Evolutionary conservation across 2,113 vertebrate genomes (phyloP).

Genomic region (Mirounga angustirostris): DNA sequence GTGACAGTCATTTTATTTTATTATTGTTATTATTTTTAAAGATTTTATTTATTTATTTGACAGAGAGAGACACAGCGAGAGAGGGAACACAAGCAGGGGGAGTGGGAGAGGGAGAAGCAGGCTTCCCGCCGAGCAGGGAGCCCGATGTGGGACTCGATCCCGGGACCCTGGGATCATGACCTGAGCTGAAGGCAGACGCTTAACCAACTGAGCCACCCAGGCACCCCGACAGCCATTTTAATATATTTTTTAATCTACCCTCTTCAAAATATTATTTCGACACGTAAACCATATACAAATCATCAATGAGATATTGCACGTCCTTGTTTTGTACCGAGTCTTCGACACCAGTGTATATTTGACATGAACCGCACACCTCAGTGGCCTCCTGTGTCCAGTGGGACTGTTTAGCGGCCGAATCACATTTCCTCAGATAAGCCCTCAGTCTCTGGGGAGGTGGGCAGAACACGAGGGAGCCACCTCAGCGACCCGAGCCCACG

Average conservation of each 20-base stretch:
- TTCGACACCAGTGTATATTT: fast-evolving
- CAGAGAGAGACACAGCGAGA: no score
- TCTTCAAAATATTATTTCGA: neutral
- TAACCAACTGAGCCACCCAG: no score
- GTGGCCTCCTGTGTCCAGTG: neutral
- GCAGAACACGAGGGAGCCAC: neutral
- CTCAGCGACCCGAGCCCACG: fast-evolving
- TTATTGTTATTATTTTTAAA: no score
- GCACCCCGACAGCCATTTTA: neutral
- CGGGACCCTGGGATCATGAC: no score
- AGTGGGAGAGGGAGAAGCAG: no score
- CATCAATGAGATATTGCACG: neutral
- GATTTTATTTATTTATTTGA: no score
- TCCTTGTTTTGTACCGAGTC: neutral
- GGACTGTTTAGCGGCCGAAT: no score
- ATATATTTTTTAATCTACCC: neutral
- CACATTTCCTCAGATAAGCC: fast-evolving
- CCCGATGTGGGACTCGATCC: no score
- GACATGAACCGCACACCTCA: neutral
- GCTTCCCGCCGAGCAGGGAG: no score
- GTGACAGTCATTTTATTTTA: neutral
- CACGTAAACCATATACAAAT: neutral
- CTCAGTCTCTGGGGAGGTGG: no score
- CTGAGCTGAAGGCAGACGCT: no score
- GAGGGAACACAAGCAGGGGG: no score